Conservation (phyloP, 2,888 invertebrate species). For the Serripes groenlandicus region DNA sequence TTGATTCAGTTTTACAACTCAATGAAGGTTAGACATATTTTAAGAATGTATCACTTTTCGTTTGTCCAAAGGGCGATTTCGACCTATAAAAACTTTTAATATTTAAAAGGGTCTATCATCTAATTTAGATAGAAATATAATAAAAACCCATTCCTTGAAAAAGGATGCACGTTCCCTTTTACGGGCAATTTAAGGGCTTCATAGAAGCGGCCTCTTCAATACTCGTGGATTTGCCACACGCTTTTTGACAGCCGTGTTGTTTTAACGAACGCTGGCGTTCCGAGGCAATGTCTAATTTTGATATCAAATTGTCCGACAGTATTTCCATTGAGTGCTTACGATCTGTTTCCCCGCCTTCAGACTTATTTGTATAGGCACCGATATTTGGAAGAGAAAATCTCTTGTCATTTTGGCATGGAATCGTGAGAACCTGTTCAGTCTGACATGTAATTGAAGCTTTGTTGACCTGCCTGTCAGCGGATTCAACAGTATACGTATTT, state of each 20-base stretch:
- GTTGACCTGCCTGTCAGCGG: background rate
- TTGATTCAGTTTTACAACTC: too few relatives aligned
- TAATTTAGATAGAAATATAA: too few relatives aligned
- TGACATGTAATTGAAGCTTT: conserved; percentile 9
- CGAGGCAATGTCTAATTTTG: conserved; percentile 9
- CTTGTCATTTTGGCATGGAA: conserved; percentile 25
- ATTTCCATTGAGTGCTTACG: conserved; percentile 14
- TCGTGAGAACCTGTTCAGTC: background rate
- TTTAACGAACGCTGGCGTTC: background rate
- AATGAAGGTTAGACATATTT: too few relatives aligned
- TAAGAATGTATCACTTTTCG: too few relatives aligned
- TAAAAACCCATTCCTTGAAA: too few relatives aligned
- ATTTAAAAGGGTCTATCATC: too few relatives aligned
- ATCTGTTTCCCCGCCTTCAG: background rate
- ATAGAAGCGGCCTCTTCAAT: background rate
- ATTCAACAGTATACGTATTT: conserved; percentile 9
- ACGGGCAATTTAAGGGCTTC: conserved; percentile 9
- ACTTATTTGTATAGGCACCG: conserved; percentile 11
- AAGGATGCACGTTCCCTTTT: too few relatives aligned
- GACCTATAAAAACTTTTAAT: too few relatives aligned
- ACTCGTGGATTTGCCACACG: background rate
- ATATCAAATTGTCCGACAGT: conserved; percentile 7
- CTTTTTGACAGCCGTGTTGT: conserved; percentile 4
- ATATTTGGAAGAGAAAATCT: conserved; percentile 59
- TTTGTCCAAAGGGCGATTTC: too few relatives aligned